phyloP scores from a whole-genome alignment of 1,140 invertebrate species.

The Aphaenogaster ashmeadi region DNA sequence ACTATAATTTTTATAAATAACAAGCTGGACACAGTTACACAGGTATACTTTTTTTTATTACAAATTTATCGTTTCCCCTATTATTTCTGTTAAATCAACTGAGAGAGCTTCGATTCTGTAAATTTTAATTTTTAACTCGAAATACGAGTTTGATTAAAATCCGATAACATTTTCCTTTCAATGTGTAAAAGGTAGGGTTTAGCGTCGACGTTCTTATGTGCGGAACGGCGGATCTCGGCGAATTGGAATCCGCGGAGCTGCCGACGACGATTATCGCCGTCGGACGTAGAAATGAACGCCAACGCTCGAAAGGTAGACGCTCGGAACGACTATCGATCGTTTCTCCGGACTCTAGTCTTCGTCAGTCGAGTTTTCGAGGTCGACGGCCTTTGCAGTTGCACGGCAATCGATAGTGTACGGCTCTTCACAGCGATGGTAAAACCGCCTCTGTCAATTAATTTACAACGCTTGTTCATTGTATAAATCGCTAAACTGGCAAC shows the following conservation, averaged over 20 bases:
- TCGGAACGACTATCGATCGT: slow-evolving; percentile 79
- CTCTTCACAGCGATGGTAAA: slow-evolving; percentile 30
- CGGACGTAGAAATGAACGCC: slow-evolving; percentile 63
- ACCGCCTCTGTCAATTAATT: slow-evolving; percentile 55
- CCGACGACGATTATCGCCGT: slow-evolving; percentile 32
- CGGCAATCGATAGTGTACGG: slow-evolving; percentile 64
- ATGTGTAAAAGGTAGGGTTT: neutral
- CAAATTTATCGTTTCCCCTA: neutral
- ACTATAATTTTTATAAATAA: too few species aligned
- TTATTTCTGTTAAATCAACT: neutral
- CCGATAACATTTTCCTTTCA: neutral
- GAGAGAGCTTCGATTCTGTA: neutral
- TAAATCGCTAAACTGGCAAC: neutral
- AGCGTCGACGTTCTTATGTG: neutral
- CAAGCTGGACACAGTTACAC: too few species aligned
- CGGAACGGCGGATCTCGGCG: neutral
- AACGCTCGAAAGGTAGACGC: slow-evolving; percentile 63
- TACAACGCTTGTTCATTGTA: slow-evolving; percentile 4
- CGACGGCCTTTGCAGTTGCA: slow-evolving; percentile 77
- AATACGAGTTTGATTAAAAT: neutral
- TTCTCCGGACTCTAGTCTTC: slow-evolving; percentile 65
- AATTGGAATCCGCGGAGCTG: neutral
- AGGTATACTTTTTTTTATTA: neutral
- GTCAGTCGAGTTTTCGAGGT: slow-evolving; percentile 78
- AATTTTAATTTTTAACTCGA: neutral